A percentile compares a stretch with the other conserved stretches of the same genome.
phyloP scores from a whole-genome alignment of 1,140 invertebrate species.

The Mylabris phalerata region DNA sequence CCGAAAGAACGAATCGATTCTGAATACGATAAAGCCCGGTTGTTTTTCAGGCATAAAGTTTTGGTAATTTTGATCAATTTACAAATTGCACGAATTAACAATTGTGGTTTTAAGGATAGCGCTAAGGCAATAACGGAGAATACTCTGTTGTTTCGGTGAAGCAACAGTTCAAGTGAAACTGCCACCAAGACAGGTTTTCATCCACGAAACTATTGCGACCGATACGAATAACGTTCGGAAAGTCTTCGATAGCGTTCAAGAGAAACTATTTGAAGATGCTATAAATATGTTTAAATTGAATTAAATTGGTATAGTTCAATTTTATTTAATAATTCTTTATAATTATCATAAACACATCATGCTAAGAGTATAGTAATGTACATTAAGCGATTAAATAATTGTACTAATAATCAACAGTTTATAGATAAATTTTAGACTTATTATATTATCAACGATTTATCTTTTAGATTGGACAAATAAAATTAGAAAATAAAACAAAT shows the following conservation, averaged over 20 bases:
- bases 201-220: slow-evolving; percentile 67
- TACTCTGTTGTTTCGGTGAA: too few species aligned
- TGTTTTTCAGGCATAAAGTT: slow-evolving; percentile 63
- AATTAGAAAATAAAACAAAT: too few species aligned
- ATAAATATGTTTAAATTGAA: too few species aligned
- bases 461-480: background rate
- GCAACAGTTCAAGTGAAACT: slow-evolving; percentile 17
- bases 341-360: slow-evolving; percentile 10
- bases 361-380: slow-evolving; percentile 4
- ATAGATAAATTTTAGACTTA: slow-evolving; percentile 1
- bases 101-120: background rate
- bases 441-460: background rate
- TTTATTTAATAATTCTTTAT: slow-evolving; percentile 11
- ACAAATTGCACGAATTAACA: background rate
- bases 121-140: background rate
- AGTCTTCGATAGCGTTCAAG: slow-evolving; percentile 65
- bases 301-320: slow-evolving; percentile 1
- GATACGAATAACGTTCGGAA: slow-evolving; percentile 63
- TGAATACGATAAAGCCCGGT: slow-evolving; percentile 57
- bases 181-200: slow-evolving; percentile 49
- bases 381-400: slow-evolving; percentile 11
- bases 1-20: slow-evolving; percentile 40
- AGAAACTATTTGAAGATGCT: slow-evolving; percentile 50
- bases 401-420: slow-evolving; percentile 12
- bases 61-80: slow-evolving; percentile 24